Base-by-base conservation (phyloP, 2,113 vertebrate species). In the Antechinus flavipes region DNA sequence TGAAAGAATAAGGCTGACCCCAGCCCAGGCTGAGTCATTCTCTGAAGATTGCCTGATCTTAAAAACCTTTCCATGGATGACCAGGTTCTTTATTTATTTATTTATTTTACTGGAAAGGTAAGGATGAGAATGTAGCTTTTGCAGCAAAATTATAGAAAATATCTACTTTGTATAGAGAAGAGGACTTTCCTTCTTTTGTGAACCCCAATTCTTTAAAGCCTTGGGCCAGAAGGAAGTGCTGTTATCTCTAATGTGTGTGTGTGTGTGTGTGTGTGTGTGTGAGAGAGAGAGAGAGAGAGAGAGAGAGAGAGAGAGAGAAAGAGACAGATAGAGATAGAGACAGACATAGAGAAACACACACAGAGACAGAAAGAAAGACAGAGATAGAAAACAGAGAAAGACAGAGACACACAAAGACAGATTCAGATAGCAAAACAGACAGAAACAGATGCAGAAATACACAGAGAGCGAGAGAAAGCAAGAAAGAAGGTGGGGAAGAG, bases 241-340 rank as follows among this genome's bases (percentile, higher is more conserved):
- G n/a, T 95, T 93, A 68, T 58, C 94, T 93, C 93, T 97, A 55
- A 96, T 95, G 97, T 90, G 6, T 54, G 2, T 54, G 54, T 54
- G 54, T 54, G 54, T 54, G 54, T 54, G 54, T 54, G 54, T 54
- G 53, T 54, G 14, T 54, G 53, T 54, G 53, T 54, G 53, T 54
- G 42, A 42, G 42, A 42, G 42, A 54, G 53, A 54, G 53, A 61
- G 58, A 35, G 58, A 9, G 56, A 30, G 25, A 58, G 25, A 12
- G 56, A 27, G 25, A 10, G 26, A 58, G 26, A 2, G 26, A 58
- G 11, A 61, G 11, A 19, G 4, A 23, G 54, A 23, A 0, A 19
- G 22, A 23, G 19, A 23, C 5, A 8, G 50, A 50, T 0, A 50
- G 6, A 50, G 50, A 50, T 3, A 50, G 50, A 50, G 8, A 50